These are phyloP conservation scores for Dascillus cervinus DNA, from an alignment of 2,888 invertebrate species.

Conservation along the genomic window DNA sequence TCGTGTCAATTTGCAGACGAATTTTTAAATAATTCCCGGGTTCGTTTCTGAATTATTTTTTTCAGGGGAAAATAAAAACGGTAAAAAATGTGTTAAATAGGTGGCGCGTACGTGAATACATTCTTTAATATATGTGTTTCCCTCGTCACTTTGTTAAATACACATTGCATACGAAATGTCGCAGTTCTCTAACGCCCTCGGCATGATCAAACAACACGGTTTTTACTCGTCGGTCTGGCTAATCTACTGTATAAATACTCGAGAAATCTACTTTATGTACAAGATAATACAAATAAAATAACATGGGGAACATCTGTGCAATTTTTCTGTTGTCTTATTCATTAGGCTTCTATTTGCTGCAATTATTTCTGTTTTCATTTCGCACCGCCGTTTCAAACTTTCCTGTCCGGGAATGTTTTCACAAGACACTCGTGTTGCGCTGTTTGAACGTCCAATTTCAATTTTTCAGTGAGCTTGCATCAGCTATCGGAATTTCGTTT, in stretches of 20 bases:
- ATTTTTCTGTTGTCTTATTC: conserved; percentile 29
- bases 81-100: conserved; percentile 15
- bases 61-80: not conserved
- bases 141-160: conserved; percentile 33
- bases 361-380: conserved; percentile 9
- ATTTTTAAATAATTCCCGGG: conserved; percentile 1
- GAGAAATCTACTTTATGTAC: conserved; percentile 28
- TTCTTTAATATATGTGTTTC: conserved; percentile 27
- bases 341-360: conserved; percentile 19
- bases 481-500: no score
- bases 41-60: not conserved
- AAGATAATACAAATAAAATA: conserved; percentile 34
- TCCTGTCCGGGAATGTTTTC: no score
- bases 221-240: conserved; percentile 35
- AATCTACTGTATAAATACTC: conserved; percentile 42
- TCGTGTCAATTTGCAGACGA: no score
- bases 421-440: no score
- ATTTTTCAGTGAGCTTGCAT: no score
- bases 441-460: no score
- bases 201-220: conserved; percentile 35
- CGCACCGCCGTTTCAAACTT: no score
- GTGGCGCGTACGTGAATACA: conserved; percentile 17
- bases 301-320: conserved; percentile 28
- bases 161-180: conserved; percentile 33
- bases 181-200: conserved; percentile 20